Evolutionary conservation across 1,140 invertebrate genomes (phyloP).

Genomic region (Cydia splendana): DNA sequence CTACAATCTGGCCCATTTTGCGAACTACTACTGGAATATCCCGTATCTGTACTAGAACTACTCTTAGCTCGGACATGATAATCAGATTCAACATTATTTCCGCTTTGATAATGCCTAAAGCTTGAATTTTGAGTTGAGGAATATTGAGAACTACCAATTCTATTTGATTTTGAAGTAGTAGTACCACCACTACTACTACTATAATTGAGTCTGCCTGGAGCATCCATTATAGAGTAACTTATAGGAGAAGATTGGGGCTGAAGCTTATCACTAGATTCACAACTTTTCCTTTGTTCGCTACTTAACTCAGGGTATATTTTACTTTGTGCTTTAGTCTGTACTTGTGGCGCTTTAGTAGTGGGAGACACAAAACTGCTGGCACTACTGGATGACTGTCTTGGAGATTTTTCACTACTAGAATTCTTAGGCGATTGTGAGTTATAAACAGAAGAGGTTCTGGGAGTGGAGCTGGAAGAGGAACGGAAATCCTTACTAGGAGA

Average conservation of each 20-base stretch:
- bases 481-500: conserved; percentile 82
- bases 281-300: conserved; percentile 79
- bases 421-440: conserved; percentile 79
- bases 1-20: conserved; percentile 85
- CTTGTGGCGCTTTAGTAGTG: conserved; percentile 79
- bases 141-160: conserved; percentile 68
- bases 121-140: conserved; percentile 72
- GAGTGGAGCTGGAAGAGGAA: conserved; percentile 70
- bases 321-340: conserved; percentile 85
- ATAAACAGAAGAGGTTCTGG: conserved; percentile 71
- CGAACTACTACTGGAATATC: conserved; percentile 82
- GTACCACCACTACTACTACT: conserved; percentile 75
- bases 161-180: conserved; percentile 67
- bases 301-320: conserved; percentile 84
- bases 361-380: conserved; percentile 79
- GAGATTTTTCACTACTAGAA: conserved; percentile 67
- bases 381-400: conserved; percentile 58
- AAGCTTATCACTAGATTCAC: conserved; percentile 77
- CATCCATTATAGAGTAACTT: conserved; percentile 88
- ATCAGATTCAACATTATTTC: conserved; percentile 81
- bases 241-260: conserved; percentile 87
- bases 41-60: conserved; percentile 82
- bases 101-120: conserved; percentile 82
- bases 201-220: conserved; percentile 82
- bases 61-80: conserved; percentile 85